A percentile compares a stretch with the other conserved stretches of the same genome.
These are phyloP conservation scores for Copsychus sechellarum DNA, from an alignment of 2,113 vertebrate genomes.

Conservation along the genomic window DNA sequence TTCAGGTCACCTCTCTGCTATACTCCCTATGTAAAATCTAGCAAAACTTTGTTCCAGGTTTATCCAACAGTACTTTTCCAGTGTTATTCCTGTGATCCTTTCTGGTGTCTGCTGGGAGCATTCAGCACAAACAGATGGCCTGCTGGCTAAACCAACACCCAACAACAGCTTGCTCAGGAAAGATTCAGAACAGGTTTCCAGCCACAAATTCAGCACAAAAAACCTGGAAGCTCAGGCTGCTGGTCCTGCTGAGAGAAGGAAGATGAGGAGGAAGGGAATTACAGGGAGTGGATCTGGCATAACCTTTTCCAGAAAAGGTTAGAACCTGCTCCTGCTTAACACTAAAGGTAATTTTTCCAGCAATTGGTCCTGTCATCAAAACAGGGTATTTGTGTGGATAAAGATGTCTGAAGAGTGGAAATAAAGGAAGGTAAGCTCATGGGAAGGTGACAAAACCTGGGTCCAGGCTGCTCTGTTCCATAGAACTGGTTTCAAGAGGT, in stretches of 20 bases:
- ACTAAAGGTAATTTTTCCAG: not conserved
- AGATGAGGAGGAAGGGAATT: not conserved
- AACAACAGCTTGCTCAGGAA: not conserved
- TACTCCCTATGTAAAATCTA: not conserved
- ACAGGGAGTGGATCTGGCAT: not conserved
- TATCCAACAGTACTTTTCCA: not conserved
- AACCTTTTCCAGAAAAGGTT: not conserved
- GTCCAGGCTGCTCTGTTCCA: not conserved
- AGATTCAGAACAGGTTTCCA: not conserved
- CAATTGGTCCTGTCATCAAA: fast-evolving
- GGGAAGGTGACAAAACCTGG: not conserved
- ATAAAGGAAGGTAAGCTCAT: not conserved
- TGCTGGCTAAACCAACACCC: not conserved
- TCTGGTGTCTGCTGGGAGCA: not conserved
- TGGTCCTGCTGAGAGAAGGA: not conserved
- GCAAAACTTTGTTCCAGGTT: not conserved
- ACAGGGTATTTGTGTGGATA: not conserved
- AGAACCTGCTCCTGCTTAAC: not conserved
- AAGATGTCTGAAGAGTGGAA: not conserved
- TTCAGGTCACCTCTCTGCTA: not conserved
- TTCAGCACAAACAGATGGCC: not conserved
- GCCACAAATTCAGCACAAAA: not conserved
- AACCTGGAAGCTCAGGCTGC: not conserved
- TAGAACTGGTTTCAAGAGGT: not conserved
- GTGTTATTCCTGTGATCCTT: not conserved